phyloP scores from a whole-genome alignment of 2,797 vertebrate species.

The Sylvilagus floridanus region DNA sequence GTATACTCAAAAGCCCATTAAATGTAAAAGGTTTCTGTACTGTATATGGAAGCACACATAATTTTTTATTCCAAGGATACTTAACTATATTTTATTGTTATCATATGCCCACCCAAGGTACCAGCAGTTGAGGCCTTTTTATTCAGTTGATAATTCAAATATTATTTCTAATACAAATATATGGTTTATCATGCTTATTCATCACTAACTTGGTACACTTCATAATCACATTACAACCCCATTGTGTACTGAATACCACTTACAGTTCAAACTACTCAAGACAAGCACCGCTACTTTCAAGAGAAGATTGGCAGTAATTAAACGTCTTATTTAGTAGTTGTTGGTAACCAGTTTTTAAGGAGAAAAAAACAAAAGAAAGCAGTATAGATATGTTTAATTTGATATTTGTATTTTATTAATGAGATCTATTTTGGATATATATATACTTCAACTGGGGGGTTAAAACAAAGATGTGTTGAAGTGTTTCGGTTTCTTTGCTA shows the following conservation, averaged over 20 bases:
- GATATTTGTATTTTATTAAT: constrained; percentile 74
- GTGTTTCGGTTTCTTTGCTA: not conserved
- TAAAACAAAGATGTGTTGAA: constrained; percentile 71
- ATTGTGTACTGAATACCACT: constrained; percentile 77
- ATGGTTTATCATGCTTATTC: constrained; percentile 71
- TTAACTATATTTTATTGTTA: constrained; percentile 74
- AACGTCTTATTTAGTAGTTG: constrained; percentile 79
- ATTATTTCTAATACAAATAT: constrained; percentile 80
- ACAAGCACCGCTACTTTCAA: constrained; percentile 74
- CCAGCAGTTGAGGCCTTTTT: constrained; percentile 61
- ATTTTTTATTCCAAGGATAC: constrained; percentile 68
- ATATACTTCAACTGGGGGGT: constrained; percentile 18
- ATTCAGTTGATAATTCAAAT: constrained; percentile 78
- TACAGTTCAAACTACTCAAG: constrained; percentile 78
- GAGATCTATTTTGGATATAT: constrained; percentile 68
- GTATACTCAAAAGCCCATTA: constrained; percentile 61
- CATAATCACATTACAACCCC: constrained; percentile 75
- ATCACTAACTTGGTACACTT: constrained; percentile 65
- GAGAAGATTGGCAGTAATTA: constrained; percentile 80
- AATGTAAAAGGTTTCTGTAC: constrained; percentile 67
- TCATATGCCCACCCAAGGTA: constrained; percentile 63
- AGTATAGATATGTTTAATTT: constrained; percentile 72
- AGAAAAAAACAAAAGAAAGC: constrained; percentile 69
- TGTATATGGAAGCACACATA: constrained; percentile 60
- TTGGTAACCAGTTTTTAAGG: constrained; percentile 76